Base-by-base conservation (phyloP, 2,888 invertebrate species). In the Pseudoips prasinana region DNA sequence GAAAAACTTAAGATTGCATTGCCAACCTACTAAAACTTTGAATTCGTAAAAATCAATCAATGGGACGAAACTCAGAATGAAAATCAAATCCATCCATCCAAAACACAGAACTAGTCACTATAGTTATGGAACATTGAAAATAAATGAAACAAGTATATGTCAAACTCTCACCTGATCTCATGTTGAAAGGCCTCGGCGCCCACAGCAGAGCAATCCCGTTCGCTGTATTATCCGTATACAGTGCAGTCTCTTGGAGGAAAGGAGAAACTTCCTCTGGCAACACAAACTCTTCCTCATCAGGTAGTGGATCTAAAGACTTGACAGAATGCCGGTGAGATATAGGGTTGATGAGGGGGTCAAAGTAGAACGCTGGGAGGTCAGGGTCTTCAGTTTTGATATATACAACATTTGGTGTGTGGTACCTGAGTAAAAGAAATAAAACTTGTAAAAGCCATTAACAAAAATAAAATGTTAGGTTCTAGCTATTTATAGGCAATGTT, bases 301-400 rank as follows among this genome's bases (percentile, higher is more conserved):
- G 96, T 34, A 96, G 82, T 0, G 96, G 96, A 69, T 98, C 98
- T 26, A 94, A 82, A 3, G 92, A 91, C 90, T 96, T 96, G 0
- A 95, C 92, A 0, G 96, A 93, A 81, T 97, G 96, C 32, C 97
- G 91, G 73, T 98, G 98, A 1, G 99, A 97, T 58, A 99, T 99
- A 0, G 99, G 99, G 86, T 99, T 99, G 72, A 99, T 99, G 27
- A 99, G 90, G 0, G 99, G 99, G 90, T 99, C 99, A 85, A 99
- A 99, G 81, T 99, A 99, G 83, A 99, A 99, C 0, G 99, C 99
- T 19, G 99, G 99, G 35, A 99, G 90, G 86, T 99, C 99, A 4
- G 99, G 99, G 91, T 99, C 99, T 88, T 99, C 99, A 0, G 99
- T 99, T 90, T 99, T 99, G 64, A 99, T 99, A 80, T 96, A 99